Percentiles rank a stretch among this genome's conserved stretches.
Evolutionary conservation across 2,888 invertebrate species (phyloP).

Genomic region (Lampropteryx suffumata): DNA sequence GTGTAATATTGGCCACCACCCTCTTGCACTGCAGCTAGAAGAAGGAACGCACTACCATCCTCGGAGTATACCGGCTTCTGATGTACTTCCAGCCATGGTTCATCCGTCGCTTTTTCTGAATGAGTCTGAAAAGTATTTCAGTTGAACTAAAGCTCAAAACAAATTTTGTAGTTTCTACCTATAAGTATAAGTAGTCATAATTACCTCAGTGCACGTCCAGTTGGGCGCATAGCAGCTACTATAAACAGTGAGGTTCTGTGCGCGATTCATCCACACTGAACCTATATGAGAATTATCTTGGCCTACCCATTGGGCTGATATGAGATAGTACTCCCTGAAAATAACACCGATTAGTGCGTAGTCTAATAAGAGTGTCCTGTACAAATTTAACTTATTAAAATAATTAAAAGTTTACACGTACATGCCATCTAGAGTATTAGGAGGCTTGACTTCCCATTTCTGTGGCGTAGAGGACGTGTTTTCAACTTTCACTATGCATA

Average conservation of each 20-base stretch:
- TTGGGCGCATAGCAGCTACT: constrained; percentile 92
- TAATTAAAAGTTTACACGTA: constrained; percentile 76
- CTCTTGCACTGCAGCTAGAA: constrained; percentile 92
- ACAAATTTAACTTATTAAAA: not conserved
- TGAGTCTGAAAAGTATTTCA: constrained; percentile 83
- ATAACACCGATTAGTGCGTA: constrained; percentile 1
- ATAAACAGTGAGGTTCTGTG: constrained; percentile 95
- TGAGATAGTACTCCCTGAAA: constrained; percentile 94
- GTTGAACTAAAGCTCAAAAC: not conserved
- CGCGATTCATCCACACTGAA: constrained; percentile 96
- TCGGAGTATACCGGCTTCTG: constrained; percentile 92
- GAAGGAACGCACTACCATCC: constrained; percentile 92
- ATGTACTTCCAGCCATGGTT: constrained; percentile 93
- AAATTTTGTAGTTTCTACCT: not conserved
- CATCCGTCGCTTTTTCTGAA: constrained; percentile 91
- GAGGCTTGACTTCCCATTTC: constrained; percentile 87
- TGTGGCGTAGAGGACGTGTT: constrained; percentile 84
- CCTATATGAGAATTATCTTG: constrained; percentile 90
- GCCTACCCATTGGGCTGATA: constrained; percentile 95
- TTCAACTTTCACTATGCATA: constrained; percentile 91
- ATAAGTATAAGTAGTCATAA: not conserved
- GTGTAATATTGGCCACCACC: constrained; percentile 93
- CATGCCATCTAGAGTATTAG: constrained; percentile 90
- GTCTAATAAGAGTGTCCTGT: not conserved
- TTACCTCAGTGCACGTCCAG: constrained; percentile 91